phyloP scores from a whole-genome alignment of 1,140 invertebrate species.

The Monomorium pharaonis region DNA sequence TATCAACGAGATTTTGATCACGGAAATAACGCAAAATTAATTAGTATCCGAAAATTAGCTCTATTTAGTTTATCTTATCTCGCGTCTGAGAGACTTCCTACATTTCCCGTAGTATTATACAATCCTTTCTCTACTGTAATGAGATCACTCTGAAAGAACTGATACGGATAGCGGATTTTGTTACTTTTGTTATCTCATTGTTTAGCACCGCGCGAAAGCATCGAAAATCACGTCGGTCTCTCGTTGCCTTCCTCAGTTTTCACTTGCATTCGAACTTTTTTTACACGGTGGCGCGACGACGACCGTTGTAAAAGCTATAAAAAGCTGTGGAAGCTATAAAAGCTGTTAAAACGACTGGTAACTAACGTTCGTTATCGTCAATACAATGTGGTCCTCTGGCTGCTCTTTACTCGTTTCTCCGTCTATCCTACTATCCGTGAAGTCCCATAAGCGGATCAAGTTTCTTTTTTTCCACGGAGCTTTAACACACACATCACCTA shows the following conservation, averaged over 20 bases:
- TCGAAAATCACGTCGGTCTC: slow-evolving; percentile 30
- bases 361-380: slow-evolving; percentile 56
- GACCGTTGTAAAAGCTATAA: slow-evolving; percentile 44
- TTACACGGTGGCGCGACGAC: slow-evolving; percentile 27
- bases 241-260: slow-evolving; percentile 21
- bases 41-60: slow-evolving; percentile 36
- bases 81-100: background rate
- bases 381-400: slow-evolving; percentile 38
- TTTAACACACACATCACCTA: slow-evolving; percentile 8
- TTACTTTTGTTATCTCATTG: slow-evolving; percentile 22
- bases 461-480: slow-evolving; percentile 5
- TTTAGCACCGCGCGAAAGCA: background rate
- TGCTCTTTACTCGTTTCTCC: slow-evolving; percentile 38
- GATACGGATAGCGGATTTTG: slow-evolving; percentile 14
- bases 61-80: background rate
- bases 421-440: slow-evolving; percentile 39
- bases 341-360: slow-evolving; percentile 53
- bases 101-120: background rate
- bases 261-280: slow-evolving; percentile 37
- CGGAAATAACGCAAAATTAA: slow-evolving; percentile 1
- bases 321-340: slow-evolving; percentile 52
- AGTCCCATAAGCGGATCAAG: slow-evolving; percentile 50
- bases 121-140: background rate
- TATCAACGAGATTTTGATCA: background rate
- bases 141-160: slow-evolving; percentile 20